Evolutionary conservation across 2,888 invertebrate species (phyloP), one percentile per base, ranked within the genome.

Genomic region (Elysia crispata): DNA sequence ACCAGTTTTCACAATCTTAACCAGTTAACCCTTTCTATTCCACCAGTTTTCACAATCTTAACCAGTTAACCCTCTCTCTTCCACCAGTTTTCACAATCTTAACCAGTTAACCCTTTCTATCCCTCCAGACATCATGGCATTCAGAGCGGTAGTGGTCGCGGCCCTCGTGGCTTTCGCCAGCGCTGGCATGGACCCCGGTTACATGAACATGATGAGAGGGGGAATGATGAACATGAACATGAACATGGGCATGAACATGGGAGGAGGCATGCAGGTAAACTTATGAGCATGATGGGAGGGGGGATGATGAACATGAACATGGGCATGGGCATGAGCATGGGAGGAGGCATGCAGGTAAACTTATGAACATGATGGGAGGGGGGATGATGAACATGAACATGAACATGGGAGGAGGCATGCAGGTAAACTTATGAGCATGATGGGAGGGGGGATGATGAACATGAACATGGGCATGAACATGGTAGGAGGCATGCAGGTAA

Each of bases 111-210:
- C 41, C 41, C 41, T 41, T 41, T 41, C 5, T 41, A 11, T 41
- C 41, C 41, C 33, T 1, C 0, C 77, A 77, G 77, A 77, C 66
- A 69, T n/a, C 30, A 77, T 77, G 77, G 77, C 70, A 70, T 67
- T 77, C 60, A 67, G 50, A 50, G 50, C 67, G 25, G 77, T 67
- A 28, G 70, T 70, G 1, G 57, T 50, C 33, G 50, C 15, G 49
- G 57, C 28, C 57, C 54, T 70, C 8, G 8, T 77, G 57, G 77
- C 77, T 57, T 57, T 30, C 18, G 69, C 77, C 31, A 69, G 57
- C n/a, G 77, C 70, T 1, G 70, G 70, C 33, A 57, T 57, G 66
- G n/a, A 25, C n/a, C 70, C 70, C 30, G 23, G 20, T 18, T 30
- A 30, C 50, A 67, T 76, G 67, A 31, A 20, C 28, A 66, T 66